phyloP scores from a whole-genome alignment of 2,113 vertebrate genomes.

The Corythornis madagascariensis region DNA sequence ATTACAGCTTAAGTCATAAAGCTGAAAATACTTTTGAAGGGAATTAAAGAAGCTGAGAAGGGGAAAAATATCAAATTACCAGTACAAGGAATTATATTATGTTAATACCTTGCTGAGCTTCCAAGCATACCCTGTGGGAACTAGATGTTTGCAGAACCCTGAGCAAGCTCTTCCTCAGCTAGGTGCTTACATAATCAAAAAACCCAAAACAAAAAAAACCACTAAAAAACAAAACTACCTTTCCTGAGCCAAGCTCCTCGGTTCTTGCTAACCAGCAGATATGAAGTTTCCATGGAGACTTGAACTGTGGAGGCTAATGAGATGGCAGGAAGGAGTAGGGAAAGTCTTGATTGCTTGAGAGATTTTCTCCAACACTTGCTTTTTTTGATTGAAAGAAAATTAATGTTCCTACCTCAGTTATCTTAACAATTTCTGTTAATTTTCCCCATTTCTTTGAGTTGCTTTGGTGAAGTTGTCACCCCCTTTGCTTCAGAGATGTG shows the following conservation, averaged over 20 bases:
- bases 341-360: not conserved
- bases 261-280: not conserved
- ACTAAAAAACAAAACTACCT: not conserved
- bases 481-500: not conserved
- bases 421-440: not conserved
- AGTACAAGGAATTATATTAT: not conserved
- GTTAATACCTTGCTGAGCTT: not conserved
- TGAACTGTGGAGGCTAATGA: not conserved
- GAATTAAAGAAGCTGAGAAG: not conserved
- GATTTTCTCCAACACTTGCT: not conserved
- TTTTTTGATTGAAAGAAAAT: not conserved
- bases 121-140: not conserved
- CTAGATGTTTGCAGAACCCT: not conserved
- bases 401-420: not conserved
- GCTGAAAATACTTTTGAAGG: not conserved
- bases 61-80: conserved; percentile 3
- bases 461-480: not conserved
- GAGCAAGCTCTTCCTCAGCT: not conserved
- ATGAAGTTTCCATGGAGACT: not conserved
- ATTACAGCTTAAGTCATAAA: not conserved
- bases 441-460: not conserved
- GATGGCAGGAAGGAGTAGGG: not conserved
- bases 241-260: not conserved
- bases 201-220: not conserved
- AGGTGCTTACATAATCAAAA: not conserved